phyloP scores from a whole-genome alignment of 2,797 vertebrate genomes.

The Glyptemys insculpta region DNA sequence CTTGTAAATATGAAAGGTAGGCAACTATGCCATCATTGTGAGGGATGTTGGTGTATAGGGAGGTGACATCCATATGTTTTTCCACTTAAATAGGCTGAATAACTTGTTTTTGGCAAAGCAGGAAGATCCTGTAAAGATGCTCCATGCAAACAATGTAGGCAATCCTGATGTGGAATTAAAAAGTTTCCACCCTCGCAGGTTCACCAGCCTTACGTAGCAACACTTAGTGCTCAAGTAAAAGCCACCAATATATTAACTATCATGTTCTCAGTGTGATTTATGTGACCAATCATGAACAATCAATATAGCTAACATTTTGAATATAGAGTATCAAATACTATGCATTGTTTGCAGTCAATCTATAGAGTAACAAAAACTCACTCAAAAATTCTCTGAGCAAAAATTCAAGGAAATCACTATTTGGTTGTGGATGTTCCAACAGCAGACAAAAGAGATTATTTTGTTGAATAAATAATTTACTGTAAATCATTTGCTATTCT shows the following conservation, averaged over 20 bases:
- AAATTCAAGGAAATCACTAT: neutral
- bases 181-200: neutral
- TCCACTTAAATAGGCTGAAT: rapidly evolving
- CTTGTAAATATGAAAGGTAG: neutral
- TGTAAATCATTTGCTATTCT: neutral
- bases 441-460: neutral
- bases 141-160: neutral
- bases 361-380: neutral
- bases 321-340: neutral
- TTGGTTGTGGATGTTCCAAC: neutral
- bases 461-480: neutral
- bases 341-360: neutral
- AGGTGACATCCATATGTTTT: neutral
- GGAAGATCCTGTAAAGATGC: neutral
- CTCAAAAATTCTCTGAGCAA: neutral
- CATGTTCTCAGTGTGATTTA: neutral
- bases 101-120: rapidly evolving
- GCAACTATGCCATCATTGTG: neutral
- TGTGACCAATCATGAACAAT: neutral
- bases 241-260: neutral
- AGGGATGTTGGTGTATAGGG: neutral
- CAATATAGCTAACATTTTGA: neutral
- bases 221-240: neutral
- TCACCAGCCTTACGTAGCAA: neutral
- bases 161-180: neutral